A percentile compares a stretch with the other conserved stretches of the same genome.
These are phyloP conservation scores for Stomorhina lunata DNA, from an alignment of 2,888 invertebrate species.

Conservation along the genomic window DNA sequence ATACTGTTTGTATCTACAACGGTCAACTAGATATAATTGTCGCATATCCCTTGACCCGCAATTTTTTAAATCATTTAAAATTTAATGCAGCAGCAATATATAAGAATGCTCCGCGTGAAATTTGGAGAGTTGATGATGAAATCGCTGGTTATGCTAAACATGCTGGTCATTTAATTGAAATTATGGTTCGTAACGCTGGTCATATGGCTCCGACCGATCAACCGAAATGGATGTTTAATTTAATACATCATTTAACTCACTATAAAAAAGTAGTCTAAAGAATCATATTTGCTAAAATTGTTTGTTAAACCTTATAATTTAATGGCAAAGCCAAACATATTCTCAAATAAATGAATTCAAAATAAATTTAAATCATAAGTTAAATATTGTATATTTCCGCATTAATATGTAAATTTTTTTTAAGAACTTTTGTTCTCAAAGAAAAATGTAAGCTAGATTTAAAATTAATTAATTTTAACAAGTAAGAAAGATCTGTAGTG, in stretches of 20 bases:
- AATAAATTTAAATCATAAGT: too few relatives aligned
- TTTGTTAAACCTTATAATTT: background rate
- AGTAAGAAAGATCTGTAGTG: too few relatives aligned
- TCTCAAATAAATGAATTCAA: too few relatives aligned
- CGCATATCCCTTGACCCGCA: conserved; percentile 91
- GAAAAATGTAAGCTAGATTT: too few relatives aligned
- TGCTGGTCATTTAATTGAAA: conserved; percentile 86
- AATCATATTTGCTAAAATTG: too few relatives aligned
- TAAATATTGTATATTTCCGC: too few relatives aligned
- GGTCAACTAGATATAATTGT: conserved; percentile 96
- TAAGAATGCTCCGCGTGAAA: conserved; percentile 83
- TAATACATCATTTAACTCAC: conserved; percentile 81
- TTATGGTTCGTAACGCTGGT: conserved; percentile 88
- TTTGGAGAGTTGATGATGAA: conserved; percentile 86
- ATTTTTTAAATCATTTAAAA: conserved; percentile 86
- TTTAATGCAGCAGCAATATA: conserved; percentile 86
- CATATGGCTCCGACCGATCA: conserved; percentile 91
- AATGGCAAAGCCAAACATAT: background rate
- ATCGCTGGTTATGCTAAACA: conserved; percentile 89
- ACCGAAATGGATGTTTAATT: conserved; percentile 87
- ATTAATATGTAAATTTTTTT: too few relatives aligned
- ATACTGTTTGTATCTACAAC: conserved; percentile 87
- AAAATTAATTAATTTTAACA: too few relatives aligned
- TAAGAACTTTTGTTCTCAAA: too few relatives aligned
- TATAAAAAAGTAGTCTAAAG: conserved; percentile 67